Evolutionary conservation across 1,140 invertebrate species (phyloP).

Genomic region (Aphelenchoides besseyi): DNA sequence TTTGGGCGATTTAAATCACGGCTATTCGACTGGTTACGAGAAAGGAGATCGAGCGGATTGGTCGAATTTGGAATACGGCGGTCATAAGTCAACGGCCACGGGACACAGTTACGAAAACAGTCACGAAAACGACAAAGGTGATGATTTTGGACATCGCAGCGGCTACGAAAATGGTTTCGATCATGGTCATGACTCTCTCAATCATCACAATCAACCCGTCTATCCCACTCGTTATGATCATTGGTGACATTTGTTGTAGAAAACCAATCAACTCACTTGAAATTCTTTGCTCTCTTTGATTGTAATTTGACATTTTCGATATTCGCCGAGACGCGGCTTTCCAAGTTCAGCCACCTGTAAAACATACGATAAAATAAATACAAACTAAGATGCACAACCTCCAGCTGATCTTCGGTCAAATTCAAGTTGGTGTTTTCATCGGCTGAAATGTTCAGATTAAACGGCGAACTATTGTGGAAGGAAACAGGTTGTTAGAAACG

Average conservation of each 20-base stretch:
- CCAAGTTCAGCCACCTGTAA: no score
- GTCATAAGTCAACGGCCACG: slow-evolving; percentile 31
- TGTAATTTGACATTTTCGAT: slow-evolving; percentile 76
- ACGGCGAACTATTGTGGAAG: background rate
- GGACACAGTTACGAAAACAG: slow-evolving; percentile 35
- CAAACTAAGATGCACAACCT: slow-evolving; percentile 72
- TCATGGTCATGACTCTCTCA: background rate
- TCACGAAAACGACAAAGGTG: slow-evolving; percentile 24
- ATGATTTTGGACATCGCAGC: slow-evolving; percentile 18
- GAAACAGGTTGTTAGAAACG: slow-evolving; percentile 11
- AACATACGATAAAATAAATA: no score
- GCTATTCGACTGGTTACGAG: slow-evolving; percentile 30
- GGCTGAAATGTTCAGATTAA: slow-evolving; percentile 5
- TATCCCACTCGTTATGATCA: background rate
- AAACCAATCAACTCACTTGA: slow-evolving; percentile 71
- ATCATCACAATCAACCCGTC: background rate
- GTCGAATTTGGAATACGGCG: slow-evolving; percentile 41
- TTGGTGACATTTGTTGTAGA: background rate
- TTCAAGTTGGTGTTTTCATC: slow-evolving; percentile 64
- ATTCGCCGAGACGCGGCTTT: slow-evolving; percentile 80
- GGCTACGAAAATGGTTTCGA: slow-evolving; percentile 15
- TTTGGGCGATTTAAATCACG: background rate
- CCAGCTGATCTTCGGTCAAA: slow-evolving; percentile 70
- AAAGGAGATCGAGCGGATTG: slow-evolving; percentile 39
- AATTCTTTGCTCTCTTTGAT: slow-evolving; percentile 97